A percentile compares a stretch with the other conserved stretches of the same genome.
Evolutionary conservation across 2,797 vertebrate species (phyloP).

Genomic region (Lagodon rhomboides): DNA sequence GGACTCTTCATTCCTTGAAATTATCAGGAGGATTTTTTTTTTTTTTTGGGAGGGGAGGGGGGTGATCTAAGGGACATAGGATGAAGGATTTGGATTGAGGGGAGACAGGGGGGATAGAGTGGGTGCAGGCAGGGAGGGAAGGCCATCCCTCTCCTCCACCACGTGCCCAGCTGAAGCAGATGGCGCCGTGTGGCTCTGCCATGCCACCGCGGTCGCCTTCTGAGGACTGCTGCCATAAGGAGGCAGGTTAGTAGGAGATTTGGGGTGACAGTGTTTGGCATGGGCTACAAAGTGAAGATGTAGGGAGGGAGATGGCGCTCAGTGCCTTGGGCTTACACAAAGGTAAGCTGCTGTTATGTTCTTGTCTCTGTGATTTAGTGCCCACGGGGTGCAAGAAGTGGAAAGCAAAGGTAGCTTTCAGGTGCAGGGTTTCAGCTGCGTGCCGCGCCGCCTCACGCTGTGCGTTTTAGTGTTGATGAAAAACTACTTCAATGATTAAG

Average conservation of each 20-base stretch:
- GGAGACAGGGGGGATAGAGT: constrained; percentile 41
- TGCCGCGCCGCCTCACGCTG: not conserved
- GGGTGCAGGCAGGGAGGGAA: constrained; percentile 49
- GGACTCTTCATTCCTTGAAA: constrained; percentile 73
- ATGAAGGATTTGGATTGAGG: constrained; percentile 66
- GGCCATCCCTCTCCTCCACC: constrained; percentile 55
- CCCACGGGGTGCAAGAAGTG: constrained; percentile 63
- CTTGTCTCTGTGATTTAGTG: constrained; percentile 77
- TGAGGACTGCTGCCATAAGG: constrained; percentile 77
- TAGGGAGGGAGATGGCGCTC: constrained; percentile 60
- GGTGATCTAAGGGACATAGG: constrained; percentile 29
- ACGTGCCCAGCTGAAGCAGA: constrained; percentile 73
- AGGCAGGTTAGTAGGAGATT: constrained; percentile 81
- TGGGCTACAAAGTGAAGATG: constrained; percentile 80
- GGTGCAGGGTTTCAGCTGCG: constrained; percentile 47
- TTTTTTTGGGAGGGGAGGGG: constrained; percentile 26
- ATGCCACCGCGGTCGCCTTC: constrained; percentile 61
- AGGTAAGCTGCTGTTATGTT: constrained; percentile 80
- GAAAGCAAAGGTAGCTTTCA: constrained; percentile 57
- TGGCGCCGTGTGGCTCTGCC: constrained; percentile 68
- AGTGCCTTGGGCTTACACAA: constrained; percentile 70
- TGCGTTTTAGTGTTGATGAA: constrained; percentile 39
- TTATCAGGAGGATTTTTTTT: constrained; percentile 66
- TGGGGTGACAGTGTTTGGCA: constrained; percentile 81
- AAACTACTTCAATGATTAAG: constrained; percentile 20